A percentile compares a stretch with the other conserved stretches of the same genome.
Evolutionary conservation across 1,140 invertebrate genomes (phyloP).

Genomic region (Zelostemma sp.): DNA sequence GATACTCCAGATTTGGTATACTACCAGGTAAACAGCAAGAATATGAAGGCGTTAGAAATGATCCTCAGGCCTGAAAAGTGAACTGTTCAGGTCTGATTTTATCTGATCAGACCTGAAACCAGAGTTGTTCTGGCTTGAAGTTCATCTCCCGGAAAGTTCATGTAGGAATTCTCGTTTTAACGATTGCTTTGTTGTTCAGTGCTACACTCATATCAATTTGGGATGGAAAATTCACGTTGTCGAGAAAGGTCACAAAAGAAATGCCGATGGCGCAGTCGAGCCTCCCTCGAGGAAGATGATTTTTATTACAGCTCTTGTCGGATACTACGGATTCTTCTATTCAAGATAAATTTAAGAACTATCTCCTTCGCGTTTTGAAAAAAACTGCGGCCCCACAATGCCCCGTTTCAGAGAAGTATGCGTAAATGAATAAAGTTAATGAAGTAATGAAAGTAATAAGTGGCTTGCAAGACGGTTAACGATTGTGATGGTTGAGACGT

Average conservation of each 20-base stretch:
- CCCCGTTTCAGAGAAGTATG: neutral
- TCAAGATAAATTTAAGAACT: conserved; percentile 54
- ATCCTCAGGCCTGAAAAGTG: no score
- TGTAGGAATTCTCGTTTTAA: no score
- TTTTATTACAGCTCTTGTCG: conserved; percentile 21
- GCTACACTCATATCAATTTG: conserved; percentile 90
- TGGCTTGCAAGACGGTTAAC: conserved; percentile 36
- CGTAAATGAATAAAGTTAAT: conserved; percentile 17
- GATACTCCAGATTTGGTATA: conserved; percentile 86
- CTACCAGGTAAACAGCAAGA: conserved; percentile 81
- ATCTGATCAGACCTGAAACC: no score
- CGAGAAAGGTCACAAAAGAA: conserved; percentile 72
- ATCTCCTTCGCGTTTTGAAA: conserved; percentile 9
- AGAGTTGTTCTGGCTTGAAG: no score
- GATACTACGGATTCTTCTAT: conserved; percentile 30
- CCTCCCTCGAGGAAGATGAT: conserved; percentile 40
- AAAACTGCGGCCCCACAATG: conserved; percentile 1
- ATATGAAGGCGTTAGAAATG: no score
- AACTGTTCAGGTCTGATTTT: no score
- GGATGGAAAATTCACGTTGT: conserved; percentile 95
- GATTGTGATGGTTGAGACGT: conserved; percentile 15
- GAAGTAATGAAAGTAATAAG: conserved; percentile 36
- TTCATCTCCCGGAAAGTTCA: no score
- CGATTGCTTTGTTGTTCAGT: conserved; percentile 73
- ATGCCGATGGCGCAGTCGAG: conserved; percentile 17